A percentile compares a stretch with the other conserved stretches of the same genome.
phyloP scores from a whole-genome alignment of 2,888 invertebrate genomes.

The Peribatodes rhomboidaria region DNA sequence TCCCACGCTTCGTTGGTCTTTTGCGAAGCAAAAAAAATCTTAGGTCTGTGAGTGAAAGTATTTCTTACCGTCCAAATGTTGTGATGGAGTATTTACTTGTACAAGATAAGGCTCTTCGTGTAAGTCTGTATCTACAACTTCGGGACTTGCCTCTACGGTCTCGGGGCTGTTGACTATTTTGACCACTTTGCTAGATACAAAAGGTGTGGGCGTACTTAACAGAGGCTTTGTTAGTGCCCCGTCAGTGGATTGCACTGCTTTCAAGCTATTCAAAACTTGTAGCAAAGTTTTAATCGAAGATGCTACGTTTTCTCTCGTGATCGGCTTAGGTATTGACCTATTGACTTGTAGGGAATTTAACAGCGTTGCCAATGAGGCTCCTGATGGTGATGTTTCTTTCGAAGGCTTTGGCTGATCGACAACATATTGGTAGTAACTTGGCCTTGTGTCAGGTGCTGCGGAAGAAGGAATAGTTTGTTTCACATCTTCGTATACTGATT shows the following conservation, averaged over 20 bases:
- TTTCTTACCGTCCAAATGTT: constrained; percentile 77
- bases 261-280: constrained; percentile 90
- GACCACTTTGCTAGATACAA: constrained; percentile 57
- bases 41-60: not conserved
- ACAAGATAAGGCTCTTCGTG: constrained; percentile 73
- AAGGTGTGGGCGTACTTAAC: constrained; percentile 75
- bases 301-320: constrained; percentile 92
- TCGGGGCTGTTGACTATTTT: constrained; percentile 50
- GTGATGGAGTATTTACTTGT: constrained; percentile 72
- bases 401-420: constrained; percentile 63
- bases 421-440: constrained; percentile 69
- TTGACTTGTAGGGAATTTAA: constrained; percentile 91
- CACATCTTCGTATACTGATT: constrained; percentile 53
- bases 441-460: constrained; percentile 53
- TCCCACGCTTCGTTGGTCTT: too few species aligned
- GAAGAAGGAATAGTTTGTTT: constrained; percentile 55
- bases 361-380: constrained; percentile 81
- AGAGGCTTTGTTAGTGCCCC: constrained; percentile 55
- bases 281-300: constrained; percentile 92
- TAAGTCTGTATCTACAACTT: constrained; percentile 58
- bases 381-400: constrained; percentile 56
- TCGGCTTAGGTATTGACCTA: constrained; percentile 91
- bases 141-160: constrained; percentile 37
- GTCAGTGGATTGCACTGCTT: constrained; percentile 77
- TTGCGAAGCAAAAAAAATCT: too few species aligned